These are phyloP conservation scores for Pycnonotus jocosus DNA, from an alignment of 2,113 vertebrate genomes.

Conservation along the genomic window DNA sequence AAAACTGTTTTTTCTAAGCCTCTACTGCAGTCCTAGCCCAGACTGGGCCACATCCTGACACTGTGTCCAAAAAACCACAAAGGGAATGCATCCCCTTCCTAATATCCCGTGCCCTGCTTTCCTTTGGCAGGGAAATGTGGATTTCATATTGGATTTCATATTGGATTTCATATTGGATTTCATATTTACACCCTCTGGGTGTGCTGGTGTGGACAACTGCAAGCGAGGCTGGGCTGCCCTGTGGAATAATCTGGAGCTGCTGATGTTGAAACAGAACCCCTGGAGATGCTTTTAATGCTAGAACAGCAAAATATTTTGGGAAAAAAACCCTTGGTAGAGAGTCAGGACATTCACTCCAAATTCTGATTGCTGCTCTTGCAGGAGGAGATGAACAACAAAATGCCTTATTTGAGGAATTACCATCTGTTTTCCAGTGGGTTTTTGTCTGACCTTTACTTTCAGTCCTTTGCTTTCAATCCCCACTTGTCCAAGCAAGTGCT, in stretches of 20 bases:
- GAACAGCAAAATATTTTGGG: background rate
- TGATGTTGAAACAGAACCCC: background rate
- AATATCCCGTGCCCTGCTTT: background rate
- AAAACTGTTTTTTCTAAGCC: background rate
- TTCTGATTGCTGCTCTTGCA: background rate
- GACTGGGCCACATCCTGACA: background rate
- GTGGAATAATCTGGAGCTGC: background rate
- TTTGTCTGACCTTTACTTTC: background rate
- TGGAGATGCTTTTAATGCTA: background rate
- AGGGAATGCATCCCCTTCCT: too few species aligned
- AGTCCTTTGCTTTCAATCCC: background rate
- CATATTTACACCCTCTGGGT: accelerated
- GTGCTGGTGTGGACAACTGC: background rate
- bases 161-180: too few species aligned
- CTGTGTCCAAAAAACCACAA: background rate
- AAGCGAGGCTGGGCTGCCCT: background rate
- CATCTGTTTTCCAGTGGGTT: background rate
- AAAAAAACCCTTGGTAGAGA: background rate
- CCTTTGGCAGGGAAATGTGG: background rate
- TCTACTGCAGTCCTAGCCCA: background rate
- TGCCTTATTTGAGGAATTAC: background rate
- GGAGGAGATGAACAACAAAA: background rate
- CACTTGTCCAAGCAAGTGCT: background rate
- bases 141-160: too few species aligned
- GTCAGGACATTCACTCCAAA: background rate